Base-by-base conservation (phyloP, 2,797 vertebrate genomes). In the Enteromius paludinosus region DNA sequence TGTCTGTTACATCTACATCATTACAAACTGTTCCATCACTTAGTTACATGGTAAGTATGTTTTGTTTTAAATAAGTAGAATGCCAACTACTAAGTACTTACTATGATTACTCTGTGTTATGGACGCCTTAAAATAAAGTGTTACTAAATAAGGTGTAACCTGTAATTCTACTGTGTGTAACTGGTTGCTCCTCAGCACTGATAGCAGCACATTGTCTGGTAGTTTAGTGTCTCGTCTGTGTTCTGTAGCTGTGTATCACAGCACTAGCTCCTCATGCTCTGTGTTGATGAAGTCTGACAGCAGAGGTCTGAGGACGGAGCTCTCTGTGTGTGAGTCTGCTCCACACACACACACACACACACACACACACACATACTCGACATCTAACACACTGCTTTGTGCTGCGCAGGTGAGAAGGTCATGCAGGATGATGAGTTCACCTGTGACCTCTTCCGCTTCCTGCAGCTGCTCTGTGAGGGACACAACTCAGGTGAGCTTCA, bases 361-460 rank as follows among this genome's bases (percentile, higher is more conserved):
- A 78, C 77, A n/a, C n/a, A n/a, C n/a, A n/a, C n/a, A n/a, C n/a
- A n/a, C n/a, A n/a, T n/a, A 52, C 56, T 30, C 56, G 15, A 62
- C 35, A 79, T 54, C 70, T 84, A 72, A 87, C 23, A 3, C n/a
- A 35, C 25, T 11, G 12, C 20, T 88, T 70, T 88, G 74, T 86
- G 77, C 74, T 78, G 78, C 94, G 45, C 94, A 99, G 97, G 97
- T 91, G 97, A 99, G 89, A 98, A 98, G 89, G 97, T 98, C 89
- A 97, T 98, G 93, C 97, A 97, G 91, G 97, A 97, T 73, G 97
- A 98, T 64, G 97, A 98, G 89, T 98, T 99, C 88, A 99, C 97
- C 87, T 99, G 97, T 92, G 97, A 98, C 92, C 97, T 99, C 90
- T 99, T 99, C 93, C 96, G 97, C 87, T 99, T 99, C 94, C 96